Percentiles rank a stretch among this genome's conserved stretches.
Conservation (phyloP, 1,140 invertebrate species). For the Drosophila gunungcola region DNA sequence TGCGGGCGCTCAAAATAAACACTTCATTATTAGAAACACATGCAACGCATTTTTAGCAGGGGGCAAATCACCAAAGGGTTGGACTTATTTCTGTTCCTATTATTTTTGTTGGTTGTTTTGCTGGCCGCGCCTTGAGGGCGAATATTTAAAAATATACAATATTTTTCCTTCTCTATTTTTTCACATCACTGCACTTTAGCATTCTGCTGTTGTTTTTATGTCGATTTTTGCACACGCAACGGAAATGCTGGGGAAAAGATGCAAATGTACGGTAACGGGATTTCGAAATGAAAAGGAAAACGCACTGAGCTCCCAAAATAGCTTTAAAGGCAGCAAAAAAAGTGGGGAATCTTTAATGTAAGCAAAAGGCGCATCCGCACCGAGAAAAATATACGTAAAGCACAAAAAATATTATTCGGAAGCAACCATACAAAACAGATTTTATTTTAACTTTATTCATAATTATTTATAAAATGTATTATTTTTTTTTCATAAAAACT, state of each 20-base stretch:
- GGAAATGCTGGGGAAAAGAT: constrained; percentile 48
- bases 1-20: constrained; percentile 70
- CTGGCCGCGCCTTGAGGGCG: constrained; percentile 35
- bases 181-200: constrained; percentile 40
- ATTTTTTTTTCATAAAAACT: too few relatives aligned
- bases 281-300: constrained; percentile 37
- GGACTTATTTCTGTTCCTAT: constrained; percentile 41
- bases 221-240: constrained; percentile 49
- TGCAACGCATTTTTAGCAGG: constrained; percentile 34
- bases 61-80: constrained; percentile 36
- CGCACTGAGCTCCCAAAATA: constrained; percentile 65
- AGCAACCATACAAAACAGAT: too few relatives aligned
- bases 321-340: constrained; percentile 25
- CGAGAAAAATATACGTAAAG: background rate
- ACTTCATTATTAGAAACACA: constrained; percentile 82
- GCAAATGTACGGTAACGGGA: constrained; percentile 8
- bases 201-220: constrained; percentile 21
- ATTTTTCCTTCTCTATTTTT: constrained; percentile 36
- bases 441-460: too few relatives aligned
- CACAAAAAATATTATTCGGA: too few relatives aligned
- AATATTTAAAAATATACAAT: constrained; percentile 49
- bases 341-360: constrained; percentile 36
- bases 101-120: constrained; percentile 13
- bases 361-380: constrained; percentile 38
- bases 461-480: too few relatives aligned